phyloP scores from a whole-genome alignment of 2,888 invertebrate species.

The Chesias legatella region DNA sequence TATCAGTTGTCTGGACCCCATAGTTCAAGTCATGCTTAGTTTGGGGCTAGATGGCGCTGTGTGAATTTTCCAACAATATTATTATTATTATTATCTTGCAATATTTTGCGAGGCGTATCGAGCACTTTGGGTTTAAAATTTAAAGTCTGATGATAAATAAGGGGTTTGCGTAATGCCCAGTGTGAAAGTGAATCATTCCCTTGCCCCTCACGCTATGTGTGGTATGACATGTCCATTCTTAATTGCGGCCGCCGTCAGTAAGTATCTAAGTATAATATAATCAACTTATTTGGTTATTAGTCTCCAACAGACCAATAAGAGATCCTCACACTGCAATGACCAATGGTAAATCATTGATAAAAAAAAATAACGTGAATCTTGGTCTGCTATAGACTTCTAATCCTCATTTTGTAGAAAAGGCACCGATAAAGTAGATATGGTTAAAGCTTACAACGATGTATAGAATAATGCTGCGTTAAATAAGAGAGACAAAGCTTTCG shows the following conservation, averaged over 20 bases:
- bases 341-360: not conserved
- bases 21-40: too few species aligned
- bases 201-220: not conserved
- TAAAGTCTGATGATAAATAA: too few species aligned
- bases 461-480: slow-evolving; percentile 23
- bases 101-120: too few species aligned
- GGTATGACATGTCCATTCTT: not conserved
- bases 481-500: slow-evolving; percentile 37
- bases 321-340: too few species aligned
- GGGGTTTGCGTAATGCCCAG: not conserved
- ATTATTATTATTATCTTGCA: too few species aligned
- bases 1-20: too few species aligned
- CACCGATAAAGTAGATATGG: slow-evolving; percentile 9
- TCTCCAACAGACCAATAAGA: not conserved
- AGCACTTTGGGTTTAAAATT: too few species aligned
- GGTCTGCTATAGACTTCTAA: slow-evolving; percentile 8
- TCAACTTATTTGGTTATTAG: slow-evolving; percentile 10
- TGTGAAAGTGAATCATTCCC: not conserved
- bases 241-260: not conserved
- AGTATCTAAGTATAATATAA: not conserved
- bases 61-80: too few species aligned
- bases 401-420: slow-evolving; percentile 7
- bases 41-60: too few species aligned
- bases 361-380: slow-evolving; percentile 7
- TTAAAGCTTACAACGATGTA: slow-evolving; percentile 23